Conservation (phyloP, 2,113 vertebrate species). For the Paradisaea rubra region DNA sequence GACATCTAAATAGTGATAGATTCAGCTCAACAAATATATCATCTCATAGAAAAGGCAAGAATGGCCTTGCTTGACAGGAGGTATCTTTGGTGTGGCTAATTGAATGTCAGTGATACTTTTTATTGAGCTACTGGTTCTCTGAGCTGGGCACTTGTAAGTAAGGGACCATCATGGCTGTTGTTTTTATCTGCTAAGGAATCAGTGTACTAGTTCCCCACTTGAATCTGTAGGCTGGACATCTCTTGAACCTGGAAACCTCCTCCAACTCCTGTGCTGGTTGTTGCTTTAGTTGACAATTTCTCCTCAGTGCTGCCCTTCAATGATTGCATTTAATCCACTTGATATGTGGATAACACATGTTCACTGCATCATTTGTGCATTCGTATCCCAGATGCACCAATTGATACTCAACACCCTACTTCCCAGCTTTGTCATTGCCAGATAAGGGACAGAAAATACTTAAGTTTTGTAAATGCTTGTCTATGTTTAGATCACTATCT, state of each 20-base stretch:
- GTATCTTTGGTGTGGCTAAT: neutral
- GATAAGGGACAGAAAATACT: neutral
- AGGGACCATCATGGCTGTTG: neutral
- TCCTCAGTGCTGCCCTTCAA: neutral
- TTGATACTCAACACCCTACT: rapidly evolving
- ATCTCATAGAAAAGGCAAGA: neutral
- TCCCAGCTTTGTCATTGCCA: neutral
- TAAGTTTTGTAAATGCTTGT: neutral
- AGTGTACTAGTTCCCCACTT: neutral
- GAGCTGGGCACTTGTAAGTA: neutral
- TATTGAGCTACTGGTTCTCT: neutral
- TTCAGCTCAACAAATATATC: neutral
- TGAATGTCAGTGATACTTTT: neutral
- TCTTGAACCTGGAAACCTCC: neutral
- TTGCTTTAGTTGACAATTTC: neutral
- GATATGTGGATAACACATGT: neutral
- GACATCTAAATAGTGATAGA: neutral
- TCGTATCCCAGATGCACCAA: neutral
- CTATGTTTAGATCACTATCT: neutral
- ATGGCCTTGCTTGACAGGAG: neutral
- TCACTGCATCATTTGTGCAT: neutral
- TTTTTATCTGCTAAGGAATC: neutral
- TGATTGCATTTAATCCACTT: neutral
- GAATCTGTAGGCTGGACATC: neutral
- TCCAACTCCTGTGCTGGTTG: rapidly evolving